phyloP scores from a whole-genome alignment of 2,888 invertebrate species.

The Spatulosminthurus flaviceps region DNA sequence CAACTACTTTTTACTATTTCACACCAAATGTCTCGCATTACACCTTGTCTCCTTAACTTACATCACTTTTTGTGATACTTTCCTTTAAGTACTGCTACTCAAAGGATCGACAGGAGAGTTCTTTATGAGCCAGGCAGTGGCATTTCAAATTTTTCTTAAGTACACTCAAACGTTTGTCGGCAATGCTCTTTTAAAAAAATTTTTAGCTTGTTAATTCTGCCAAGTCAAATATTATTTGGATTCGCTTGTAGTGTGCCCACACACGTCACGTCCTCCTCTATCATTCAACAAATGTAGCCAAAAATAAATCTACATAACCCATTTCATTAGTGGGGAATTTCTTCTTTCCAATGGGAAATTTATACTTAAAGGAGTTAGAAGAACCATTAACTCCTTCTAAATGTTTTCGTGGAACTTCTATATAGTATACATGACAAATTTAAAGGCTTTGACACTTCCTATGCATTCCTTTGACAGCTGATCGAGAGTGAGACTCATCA shows the following conservation, averaged over 20 bases:
- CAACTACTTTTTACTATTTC: no score
- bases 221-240: slow-evolving; percentile 23
- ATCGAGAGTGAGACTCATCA: no score
- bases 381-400: no score
- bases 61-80: no score
- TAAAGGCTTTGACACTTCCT: no score
- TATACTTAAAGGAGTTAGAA: not conserved
- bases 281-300: not conserved
- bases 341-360: not conserved
- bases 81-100: not conserved
- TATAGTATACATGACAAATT: no score
- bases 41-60: no score
- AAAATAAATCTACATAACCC: slow-evolving; percentile 23
- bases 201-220: not conserved
- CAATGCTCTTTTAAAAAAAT: not conserved
- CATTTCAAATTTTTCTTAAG: not conserved
- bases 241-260: not conserved
- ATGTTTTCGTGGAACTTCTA: no score
- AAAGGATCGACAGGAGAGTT: not conserved
- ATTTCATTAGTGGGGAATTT: not conserved
- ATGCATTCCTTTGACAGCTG: no score
- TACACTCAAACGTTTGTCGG: not conserved
- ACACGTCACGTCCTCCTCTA: not conserved
- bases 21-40: no score
- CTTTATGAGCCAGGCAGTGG: not conserved